Evolutionary conservation across 2,888 invertebrate species (phyloP).

Genomic region (Drymonia ruficornis): DNA sequence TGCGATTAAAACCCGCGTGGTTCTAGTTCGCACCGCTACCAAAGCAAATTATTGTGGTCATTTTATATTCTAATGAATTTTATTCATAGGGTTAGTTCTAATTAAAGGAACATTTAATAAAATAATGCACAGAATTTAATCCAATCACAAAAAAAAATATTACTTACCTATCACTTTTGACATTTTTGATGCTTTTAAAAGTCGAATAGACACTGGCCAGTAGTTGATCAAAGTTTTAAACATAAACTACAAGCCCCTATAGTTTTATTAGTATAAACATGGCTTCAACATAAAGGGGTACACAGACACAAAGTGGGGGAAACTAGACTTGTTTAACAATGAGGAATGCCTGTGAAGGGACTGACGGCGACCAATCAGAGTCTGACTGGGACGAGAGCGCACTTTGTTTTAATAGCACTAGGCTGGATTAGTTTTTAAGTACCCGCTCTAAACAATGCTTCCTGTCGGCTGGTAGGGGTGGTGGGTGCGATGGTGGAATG

Average conservation of each 20-base stretch:
- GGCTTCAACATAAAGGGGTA: conserved; percentile 34
- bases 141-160: no score
- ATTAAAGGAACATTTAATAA: not conserved
- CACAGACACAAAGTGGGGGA: conserved; percentile 21
- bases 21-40: not conserved
- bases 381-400: conserved; percentile 60
- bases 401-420: conserved; percentile 80
- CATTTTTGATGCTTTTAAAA: no score
- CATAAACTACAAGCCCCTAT: conserved; percentile 16
- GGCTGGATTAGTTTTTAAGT: conserved; percentile 80
- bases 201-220: not conserved
- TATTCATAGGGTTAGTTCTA: not conserved
- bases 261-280: conserved; percentile 31
- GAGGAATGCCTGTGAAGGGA: conserved; percentile 51
- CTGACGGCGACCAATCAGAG: conserved; percentile 67
- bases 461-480: conserved; percentile 47
- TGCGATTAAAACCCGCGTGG: conserved; percentile 16
- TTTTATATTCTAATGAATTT: not conserved
- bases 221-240: not conserved
- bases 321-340: conserved; percentile 52
- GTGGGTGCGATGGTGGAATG: conserved; percentile 60
- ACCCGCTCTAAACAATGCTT: conserved; percentile 69
- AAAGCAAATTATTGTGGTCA: not conserved
- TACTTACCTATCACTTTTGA: no score
- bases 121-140: no score